Conservation (phyloP, 2,888 invertebrate species). For the Cheiracanthium punctorium region DNA sequence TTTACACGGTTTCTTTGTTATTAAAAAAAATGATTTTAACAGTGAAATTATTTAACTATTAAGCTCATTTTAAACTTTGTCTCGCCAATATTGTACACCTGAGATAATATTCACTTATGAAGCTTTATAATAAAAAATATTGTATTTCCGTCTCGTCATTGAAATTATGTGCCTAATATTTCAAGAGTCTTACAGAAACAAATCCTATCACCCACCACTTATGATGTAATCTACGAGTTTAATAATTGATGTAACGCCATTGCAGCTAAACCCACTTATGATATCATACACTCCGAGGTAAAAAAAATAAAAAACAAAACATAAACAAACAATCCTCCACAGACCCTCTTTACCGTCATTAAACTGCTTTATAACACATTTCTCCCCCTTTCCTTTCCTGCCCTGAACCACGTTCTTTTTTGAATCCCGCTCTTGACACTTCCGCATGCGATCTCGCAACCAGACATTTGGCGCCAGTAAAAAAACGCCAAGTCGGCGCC, state of each 20-base stretch:
- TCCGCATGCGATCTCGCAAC: conserved; percentile 4
- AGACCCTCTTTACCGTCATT: conserved; percentile 5
- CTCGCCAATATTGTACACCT: no score
- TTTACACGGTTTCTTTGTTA: no score
- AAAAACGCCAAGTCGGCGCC: conserved; percentile 59
- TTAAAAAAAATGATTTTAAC: no score
- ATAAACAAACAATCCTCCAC: not conserved
- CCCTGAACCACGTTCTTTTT: not conserved
- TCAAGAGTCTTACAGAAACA: no score
- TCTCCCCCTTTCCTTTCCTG: not conserved
- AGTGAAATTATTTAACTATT: no score
- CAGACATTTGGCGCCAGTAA: conserved; percentile 28
- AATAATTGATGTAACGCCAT: not conserved
- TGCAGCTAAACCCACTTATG: not conserved
- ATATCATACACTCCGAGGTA: not conserved
- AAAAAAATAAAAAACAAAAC: conserved; percentile 5
- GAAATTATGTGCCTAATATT: no score
- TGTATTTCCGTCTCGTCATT: no score
- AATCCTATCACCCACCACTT: not conserved
- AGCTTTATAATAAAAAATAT: no score
- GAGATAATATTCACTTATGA: no score
- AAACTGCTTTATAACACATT: conserved; percentile 1
- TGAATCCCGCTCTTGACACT: not conserved
- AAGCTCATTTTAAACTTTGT: no score
- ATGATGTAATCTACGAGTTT: not conserved